These are phyloP conservation scores for Arctocebus calabarensis DNA, from an alignment of 2,797 vertebrate species.

Conservation along the genomic window DNA sequence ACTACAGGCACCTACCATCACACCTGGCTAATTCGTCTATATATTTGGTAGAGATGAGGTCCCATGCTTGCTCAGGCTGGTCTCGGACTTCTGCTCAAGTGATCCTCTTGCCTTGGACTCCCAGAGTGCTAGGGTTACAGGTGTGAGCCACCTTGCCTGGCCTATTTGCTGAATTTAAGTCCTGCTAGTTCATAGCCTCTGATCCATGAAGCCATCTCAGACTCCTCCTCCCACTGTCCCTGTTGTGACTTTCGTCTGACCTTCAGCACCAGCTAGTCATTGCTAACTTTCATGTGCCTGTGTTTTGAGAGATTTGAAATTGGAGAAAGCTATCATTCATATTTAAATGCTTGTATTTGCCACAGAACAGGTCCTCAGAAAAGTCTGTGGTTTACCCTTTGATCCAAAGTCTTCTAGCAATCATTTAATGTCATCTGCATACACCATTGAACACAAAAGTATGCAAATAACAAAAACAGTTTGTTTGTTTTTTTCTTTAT, in stretches of 20 bases:
- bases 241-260: neutral
- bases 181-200: neutral
- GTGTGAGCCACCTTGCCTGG: neutral
- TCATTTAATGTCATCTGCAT: neutral
- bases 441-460: neutral
- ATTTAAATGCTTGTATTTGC: neutral
- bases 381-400: neutral
- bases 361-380: neutral
- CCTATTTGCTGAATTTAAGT: neutral
- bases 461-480: neutral
- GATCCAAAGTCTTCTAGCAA: neutral
- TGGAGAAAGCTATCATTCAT: conserved; percentile 18
- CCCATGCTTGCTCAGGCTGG: neutral
- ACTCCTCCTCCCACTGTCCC: neutral
- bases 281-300: neutral
- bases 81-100: neutral
- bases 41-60: neutral
- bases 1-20: neutral
- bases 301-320: neutral
- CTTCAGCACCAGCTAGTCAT: neutral
- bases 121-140: no score
- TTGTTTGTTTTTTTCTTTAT: neutral
- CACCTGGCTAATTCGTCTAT: neutral
- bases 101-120: neutral
- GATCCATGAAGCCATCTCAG: neutral